Base-by-base conservation (phyloP, 2,888 invertebrate genomes). In the Spatulosminthurus flaviceps region DNA sequence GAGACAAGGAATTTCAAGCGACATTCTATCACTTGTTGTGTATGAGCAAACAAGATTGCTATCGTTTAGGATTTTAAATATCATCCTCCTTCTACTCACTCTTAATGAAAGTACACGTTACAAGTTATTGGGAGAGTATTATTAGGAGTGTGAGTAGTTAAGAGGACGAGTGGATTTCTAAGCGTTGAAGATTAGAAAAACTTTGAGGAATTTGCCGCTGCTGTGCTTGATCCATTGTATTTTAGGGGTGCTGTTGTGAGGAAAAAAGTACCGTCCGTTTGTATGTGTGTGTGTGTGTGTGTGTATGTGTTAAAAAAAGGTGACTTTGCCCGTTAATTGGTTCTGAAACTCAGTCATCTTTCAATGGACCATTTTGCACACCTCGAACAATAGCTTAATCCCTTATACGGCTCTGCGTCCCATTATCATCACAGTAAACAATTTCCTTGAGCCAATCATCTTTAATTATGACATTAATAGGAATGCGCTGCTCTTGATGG, bases 381-480 rank as follows among this genome's bases (percentile, higher is more conserved):
- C 76, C 67, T 67, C 21, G 67, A 76, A 76, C 76, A 76, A 76
- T 76, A 28, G 42, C 34, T 64, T 41, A 66, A 74, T 66, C 26
- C 76, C 76, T 42, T 67, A 76, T 76, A 76, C 67, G 76, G 76
- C 67, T 42, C 43, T 28, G 43, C 51, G 43, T 42, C 51, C 76
- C 71, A 72, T 72, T 72, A 77, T 71, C 70, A 70, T 41, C 71
- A 73, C 73, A 34, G 42, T 72, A 72, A 78, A 78, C 72, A 66
- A 73, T 78, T 78, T 78, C 64, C 41, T 43, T 64, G 42, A 71
- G 34, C 73, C 42, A 61, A 64, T 72, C 72, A 66, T 78, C 72
- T 41, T 72, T 78, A 78, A 78, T 78, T 78, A 78, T 78, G 78
- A 78, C 78, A 78, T 78, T 78, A 78, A 78, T 78, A 78, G 77